Conservation (phyloP, 2,888 invertebrate species). For the Spisula subtruncata region DNA sequence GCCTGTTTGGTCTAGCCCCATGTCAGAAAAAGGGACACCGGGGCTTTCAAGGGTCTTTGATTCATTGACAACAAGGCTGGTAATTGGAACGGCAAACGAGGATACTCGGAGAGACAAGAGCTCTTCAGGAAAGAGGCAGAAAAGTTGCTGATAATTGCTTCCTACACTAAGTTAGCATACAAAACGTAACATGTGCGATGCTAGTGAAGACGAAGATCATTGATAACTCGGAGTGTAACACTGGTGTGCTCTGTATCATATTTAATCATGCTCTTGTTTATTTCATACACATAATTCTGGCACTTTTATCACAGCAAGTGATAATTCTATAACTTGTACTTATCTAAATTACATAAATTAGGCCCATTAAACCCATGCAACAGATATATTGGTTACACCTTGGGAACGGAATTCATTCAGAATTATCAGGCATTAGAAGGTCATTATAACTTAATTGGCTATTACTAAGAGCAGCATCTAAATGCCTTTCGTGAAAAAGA, state of each 20-base stretch:
- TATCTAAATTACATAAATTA: slow-evolving; percentile 12
- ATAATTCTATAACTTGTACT: background rate
- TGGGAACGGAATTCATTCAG: background rate
- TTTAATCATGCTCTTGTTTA: background rate
- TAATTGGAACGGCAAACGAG: background rate
- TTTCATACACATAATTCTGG: background rate
- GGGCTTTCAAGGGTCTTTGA: slow-evolving; percentile 16
- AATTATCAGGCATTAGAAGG: background rate
- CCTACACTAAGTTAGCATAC: background rate
- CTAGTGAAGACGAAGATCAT: background rate
- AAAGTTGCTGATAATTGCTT: slow-evolving; percentile 11
- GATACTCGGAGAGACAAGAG: background rate
- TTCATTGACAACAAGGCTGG: background rate
- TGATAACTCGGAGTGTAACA: background rate
- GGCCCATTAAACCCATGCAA: background rate
- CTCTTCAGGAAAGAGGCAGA: background rate
- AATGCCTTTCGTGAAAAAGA: no score
- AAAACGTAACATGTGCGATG: background rate
- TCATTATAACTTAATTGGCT: no score
- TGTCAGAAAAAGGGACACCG: background rate
- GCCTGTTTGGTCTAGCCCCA: background rate
- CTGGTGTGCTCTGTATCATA: background rate
- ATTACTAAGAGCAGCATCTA: no score
- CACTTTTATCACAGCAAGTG: background rate
- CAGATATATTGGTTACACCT: background rate